Evolutionary conservation across 2,888 invertebrate species (phyloP), one percentile per base, ranked within the genome.

Genomic region (Orthonevra nobilis): DNA sequence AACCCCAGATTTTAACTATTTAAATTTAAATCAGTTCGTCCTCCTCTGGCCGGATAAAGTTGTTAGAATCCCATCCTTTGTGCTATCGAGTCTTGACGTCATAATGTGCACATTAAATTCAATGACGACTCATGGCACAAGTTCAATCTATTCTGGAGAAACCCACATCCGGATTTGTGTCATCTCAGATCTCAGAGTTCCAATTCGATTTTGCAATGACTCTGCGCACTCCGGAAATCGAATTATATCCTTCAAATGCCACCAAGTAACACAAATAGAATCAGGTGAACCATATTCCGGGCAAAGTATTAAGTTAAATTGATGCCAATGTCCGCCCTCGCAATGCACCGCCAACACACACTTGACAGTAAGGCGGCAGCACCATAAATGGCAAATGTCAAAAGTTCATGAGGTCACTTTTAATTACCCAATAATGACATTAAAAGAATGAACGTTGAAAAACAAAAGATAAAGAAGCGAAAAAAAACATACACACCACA

Each of bases 351-450:
- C 28, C 26, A 58, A 20, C 17, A 38, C 17, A 17, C 19, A 48
- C 12, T n/a, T n/a, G n/a, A n/a, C n/a, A n/a, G n/a, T n/a, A n/a
- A n/a, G n/a, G n/a, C n/a, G n/a, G n/a, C n/a, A n/a, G n/a, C n/a
- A n/a, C n/a, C n/a, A n/a, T n/a, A n/a, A 17, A 15, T 17, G 38
- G 12, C 44, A 73, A 79, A 79, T 73, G 79, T 73, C 73, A 79
- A 61, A 36, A 79, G 77, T 79, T 72, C 73, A 79, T 73, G 72
- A 58, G 79, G 79, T 79, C 79, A 79, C 66, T 61, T 56, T 66
- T 79, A 79, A 79, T 79, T 79, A 60, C 42, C 54, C 42, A 60
- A 66, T 73, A 79, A 79, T 73, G 73, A 73, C 79, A 73, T 79
- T 79, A 79, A 61, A 66, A 73, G 48, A 30, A 64, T 7, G 17